phyloP scores from a whole-genome alignment of 2,113 vertebrate species.

The Chelonoidis abingdonii region DNA sequence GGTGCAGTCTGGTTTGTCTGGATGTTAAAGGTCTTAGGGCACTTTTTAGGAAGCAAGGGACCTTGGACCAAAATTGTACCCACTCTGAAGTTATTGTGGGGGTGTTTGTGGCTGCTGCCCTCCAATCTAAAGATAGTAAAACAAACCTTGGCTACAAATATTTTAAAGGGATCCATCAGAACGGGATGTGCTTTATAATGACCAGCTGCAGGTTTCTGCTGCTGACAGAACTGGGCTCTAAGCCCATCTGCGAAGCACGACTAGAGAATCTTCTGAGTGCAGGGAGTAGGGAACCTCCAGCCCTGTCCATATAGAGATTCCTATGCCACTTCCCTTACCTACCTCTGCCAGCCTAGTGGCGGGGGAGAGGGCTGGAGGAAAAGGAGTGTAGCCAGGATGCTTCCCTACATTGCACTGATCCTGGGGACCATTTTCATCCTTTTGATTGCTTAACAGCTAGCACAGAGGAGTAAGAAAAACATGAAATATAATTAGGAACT shows the following conservation, averaged over 20 bases:
- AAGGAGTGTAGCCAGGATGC: not conserved
- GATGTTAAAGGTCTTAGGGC: not conserved
- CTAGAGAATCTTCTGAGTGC: not conserved
- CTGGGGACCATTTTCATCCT: not conserved
- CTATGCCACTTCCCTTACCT: not conserved
- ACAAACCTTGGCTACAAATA: not conserved
- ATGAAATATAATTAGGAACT: not conserved
- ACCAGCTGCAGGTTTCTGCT: not conserved
- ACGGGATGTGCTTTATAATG: not conserved
- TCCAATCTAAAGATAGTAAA: not conserved
- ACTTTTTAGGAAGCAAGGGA: not conserved
- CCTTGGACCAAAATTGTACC: not conserved
- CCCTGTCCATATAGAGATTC: not conserved
- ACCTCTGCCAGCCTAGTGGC: not conserved
- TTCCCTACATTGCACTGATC: too few relatives aligned
- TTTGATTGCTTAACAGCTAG: not conserved
- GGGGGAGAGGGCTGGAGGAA: not conserved
- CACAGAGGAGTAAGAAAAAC: not conserved
- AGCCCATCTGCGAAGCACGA: not conserved
- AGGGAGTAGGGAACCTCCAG: not conserved
- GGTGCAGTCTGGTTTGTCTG: not conserved
- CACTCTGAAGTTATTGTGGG: not conserved
- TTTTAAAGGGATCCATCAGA: not conserved
- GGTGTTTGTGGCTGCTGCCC: not conserved
- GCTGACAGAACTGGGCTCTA: not conserved